phyloP scores from a whole-genome alignment of 1,140 invertebrate genomes.

The Lerema accius region DNA sequence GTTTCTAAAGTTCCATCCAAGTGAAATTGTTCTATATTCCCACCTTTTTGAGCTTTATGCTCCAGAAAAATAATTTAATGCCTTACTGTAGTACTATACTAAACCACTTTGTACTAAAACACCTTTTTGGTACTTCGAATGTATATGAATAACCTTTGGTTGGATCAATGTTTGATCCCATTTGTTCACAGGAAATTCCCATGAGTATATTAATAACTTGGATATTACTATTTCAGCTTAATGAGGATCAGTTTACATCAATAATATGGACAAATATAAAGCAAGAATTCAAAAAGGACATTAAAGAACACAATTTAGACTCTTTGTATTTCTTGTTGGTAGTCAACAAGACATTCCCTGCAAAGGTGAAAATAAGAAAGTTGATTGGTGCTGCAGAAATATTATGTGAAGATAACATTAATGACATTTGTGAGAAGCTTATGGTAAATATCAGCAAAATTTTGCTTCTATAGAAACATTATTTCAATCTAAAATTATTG shows the following conservation, averaged over 20 bases:
- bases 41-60: too few relatives aligned
- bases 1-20: too few relatives aligned
- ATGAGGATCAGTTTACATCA: slow-evolving; percentile 80
- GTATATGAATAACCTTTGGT: too few relatives aligned
- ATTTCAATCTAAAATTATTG: slow-evolving; percentile 13
- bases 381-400: slow-evolving; percentile 81
- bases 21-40: too few relatives aligned
- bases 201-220: neutral
- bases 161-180: too few relatives aligned
- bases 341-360: slow-evolving; percentile 74
- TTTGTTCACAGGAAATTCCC: too few relatives aligned
- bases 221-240: slow-evolving; percentile 61
- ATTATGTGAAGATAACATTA: slow-evolving; percentile 82
- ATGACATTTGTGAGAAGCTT: slow-evolving; percentile 82
- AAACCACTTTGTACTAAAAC: too few relatives aligned
- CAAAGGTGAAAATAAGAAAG: slow-evolving; percentile 82
- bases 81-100: too few relatives aligned
- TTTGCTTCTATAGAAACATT: too few relatives aligned
- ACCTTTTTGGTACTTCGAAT: too few relatives aligned
- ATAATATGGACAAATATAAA: slow-evolving; percentile 84
- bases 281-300: slow-evolving; percentile 84
- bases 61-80: too few relatives aligned
- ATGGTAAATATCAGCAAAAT: slow-evolving; percentile 76
- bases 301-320: slow-evolving; percentile 80
- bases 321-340: slow-evolving; percentile 81